A percentile compares a stretch with the other conserved stretches of the same genome.
Conservation (phyloP, 2,113 vertebrate species). For the Pterophyllum scalare region DNA sequence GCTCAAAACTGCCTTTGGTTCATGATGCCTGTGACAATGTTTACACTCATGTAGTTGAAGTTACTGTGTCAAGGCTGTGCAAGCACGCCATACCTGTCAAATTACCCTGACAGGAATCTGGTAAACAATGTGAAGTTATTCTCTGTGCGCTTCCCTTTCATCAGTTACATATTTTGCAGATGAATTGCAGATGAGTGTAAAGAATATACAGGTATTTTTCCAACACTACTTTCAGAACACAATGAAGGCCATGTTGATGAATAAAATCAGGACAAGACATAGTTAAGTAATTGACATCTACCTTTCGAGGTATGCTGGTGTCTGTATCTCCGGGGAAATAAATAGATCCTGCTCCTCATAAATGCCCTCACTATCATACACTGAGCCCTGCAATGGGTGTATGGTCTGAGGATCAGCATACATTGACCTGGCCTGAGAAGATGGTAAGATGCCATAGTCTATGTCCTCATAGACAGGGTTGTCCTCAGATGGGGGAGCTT, state of each 20-base stretch:
- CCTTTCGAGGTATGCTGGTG: conserved; percentile 52
- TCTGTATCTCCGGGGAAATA: conserved; percentile 65
- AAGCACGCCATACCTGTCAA: conserved; percentile 11
- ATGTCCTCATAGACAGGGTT: conserved; percentile 87
- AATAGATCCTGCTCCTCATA: conserved; percentile 89
- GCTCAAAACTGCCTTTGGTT: not conserved
- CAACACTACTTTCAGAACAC: not conserved
- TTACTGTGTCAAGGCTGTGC: not conserved
- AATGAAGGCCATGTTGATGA: not conserved
- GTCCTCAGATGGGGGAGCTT: conserved; percentile 82
- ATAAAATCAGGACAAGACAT: not conserved
- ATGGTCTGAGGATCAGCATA: conserved; percentile 64
- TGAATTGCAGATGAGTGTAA: not conserved
- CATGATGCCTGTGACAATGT: not conserved
- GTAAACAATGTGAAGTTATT: not conserved
- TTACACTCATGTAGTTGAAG: not conserved
- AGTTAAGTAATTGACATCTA: conserved; percentile 23
- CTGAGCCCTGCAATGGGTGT: conserved; percentile 42
- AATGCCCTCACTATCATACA: conserved; percentile 77
- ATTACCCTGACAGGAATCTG: conserved; percentile 53
- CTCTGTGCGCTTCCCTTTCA: not conserved
- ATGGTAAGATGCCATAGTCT: conserved; percentile 79
- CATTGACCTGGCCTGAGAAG: conserved; percentile 23
- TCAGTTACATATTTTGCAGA: not conserved
- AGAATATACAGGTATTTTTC: not conserved